A percentile compares a stretch with the other conserved stretches of the same genome.
Evolutionary conservation across 2,888 invertebrate genomes (phyloP).

Genomic region (Microdon myrmicae): DNA sequence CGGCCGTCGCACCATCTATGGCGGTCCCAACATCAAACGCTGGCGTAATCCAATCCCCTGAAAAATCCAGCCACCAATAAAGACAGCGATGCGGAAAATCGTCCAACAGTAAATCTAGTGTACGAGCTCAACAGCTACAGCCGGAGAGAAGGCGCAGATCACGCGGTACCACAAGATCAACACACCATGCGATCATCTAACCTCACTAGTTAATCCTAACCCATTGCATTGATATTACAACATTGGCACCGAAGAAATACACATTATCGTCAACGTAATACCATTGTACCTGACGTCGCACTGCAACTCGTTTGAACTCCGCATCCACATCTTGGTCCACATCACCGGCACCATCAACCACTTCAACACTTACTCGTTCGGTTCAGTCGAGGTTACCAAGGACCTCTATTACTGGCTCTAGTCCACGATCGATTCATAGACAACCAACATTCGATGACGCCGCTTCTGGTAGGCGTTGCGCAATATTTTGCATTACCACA

Average conservation of each 20-base stretch:
- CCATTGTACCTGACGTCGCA: constrained; percentile 35
- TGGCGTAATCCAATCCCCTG: constrained; percentile 32
- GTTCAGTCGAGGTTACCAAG: constrained; percentile 28
- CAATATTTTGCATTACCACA: constrained; percentile 43
- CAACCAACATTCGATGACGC: constrained; percentile 3
- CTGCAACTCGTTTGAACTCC: too few species aligned
- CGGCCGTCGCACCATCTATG: constrained; percentile 22
- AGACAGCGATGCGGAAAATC: constrained; percentile 34
- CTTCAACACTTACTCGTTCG: constrained; percentile 22
- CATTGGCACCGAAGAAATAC: constrained; percentile 45
- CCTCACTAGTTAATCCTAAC: too few species aligned
- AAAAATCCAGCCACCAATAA: constrained; percentile 9
- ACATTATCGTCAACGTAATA: constrained; percentile 46
- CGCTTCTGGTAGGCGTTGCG: constrained; percentile 12
- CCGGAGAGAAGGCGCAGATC: constrained; percentile 33
- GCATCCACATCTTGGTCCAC: too few species aligned
- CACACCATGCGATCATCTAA: constrained; percentile 36
- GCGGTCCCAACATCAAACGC: constrained; percentile 8
- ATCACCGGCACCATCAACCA: constrained; percentile 5
- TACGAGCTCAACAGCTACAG: constrained; percentile 6
- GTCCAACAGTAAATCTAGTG: neutral
- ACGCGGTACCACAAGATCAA: constrained; percentile 44
- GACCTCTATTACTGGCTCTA: too few species aligned
- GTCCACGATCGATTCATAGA: constrained; percentile 6
- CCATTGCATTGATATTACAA: constrained; percentile 45